Base-by-base conservation (phyloP, 1,140 invertebrate genomes). In the Apolygus lucorum region DNA sequence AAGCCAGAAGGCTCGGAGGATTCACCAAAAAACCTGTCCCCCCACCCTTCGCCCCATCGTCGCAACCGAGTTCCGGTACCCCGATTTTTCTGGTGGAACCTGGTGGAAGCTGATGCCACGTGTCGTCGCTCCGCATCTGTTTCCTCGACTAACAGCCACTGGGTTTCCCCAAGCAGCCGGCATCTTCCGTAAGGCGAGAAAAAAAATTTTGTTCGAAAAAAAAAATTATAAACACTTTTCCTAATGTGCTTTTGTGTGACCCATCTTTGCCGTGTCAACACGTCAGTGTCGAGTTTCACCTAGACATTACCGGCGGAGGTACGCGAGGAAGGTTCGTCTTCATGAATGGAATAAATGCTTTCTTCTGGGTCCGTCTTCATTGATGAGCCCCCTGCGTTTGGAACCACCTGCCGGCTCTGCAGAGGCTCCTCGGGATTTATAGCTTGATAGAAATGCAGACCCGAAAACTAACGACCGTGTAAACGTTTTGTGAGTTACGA, bases 171-270 rank as follows among this genome's bases (percentile, higher is more conserved):
- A 11, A 17, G 34, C 34, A 49, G 34, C 34, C 34, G 34, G 34
- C 34, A 49, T 17, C 17, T 49, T 49, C 34, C 17, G 34, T 8
- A 8, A 49, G 34, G 17, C 34, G 34, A 49, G 8, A 49, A 49
- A 49, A 49, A 49, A 49, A 49, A 49, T 8, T 8, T 8, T 17
- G 34, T 8, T 49, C 8, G 17, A 49, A 17, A 49, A 49, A 49
- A 49, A 49, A 49, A 49, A 49, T 49, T 49, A 49, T 49, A 49
- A 49, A 49, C 34, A 49, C 34, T 49, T 49, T 17, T 49, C n/a
- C 34, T 49, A 49, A 49, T 49, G 34, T 49, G 34, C 34, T 49
- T 49, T 49, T 49, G 34, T 49, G 34, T 49, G 34, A 49, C 8
- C 8, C 34, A 49, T 49, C 34, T 49, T 49, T 17, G 34, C 8